A percentile compares a stretch with the other conserved stretches of the same genome.
These are phyloP conservation scores for Apodemus agrarius DNA, from an alignment of 2,797 vertebrate species.

Conservation along the genomic window DNA sequence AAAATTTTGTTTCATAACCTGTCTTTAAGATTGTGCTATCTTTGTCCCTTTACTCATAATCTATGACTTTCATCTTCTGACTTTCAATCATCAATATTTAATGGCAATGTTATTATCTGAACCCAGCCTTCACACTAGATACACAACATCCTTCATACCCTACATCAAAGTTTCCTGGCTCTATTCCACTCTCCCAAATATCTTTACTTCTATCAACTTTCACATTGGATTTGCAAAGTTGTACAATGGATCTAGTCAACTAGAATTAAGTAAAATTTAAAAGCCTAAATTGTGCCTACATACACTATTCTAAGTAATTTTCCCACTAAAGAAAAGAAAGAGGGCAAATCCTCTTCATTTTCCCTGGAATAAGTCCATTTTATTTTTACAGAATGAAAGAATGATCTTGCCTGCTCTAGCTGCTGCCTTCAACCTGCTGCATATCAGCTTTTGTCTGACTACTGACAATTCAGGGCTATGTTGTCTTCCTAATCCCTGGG, in stretches of 20 bases:
- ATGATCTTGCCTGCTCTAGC: background rate
- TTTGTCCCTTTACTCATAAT: background rate
- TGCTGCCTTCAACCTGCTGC: background rate
- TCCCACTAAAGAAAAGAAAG: background rate
- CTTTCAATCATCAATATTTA: background rate
- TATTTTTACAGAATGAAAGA: background rate
- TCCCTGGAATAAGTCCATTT: background rate
- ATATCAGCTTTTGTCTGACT: background rate
- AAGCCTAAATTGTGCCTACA: slow-evolving; percentile 8
- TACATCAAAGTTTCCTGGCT: background rate
- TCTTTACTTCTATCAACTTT: background rate
- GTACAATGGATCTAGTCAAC: background rate
- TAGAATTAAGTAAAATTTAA: slow-evolving; percentile 12
- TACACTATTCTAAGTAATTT: background rate
- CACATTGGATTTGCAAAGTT: background rate
- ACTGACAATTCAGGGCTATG: background rate
- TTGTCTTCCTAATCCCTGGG: background rate
- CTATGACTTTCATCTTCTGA: background rate
- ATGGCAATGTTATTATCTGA: background rate
- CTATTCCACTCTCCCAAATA: background rate
- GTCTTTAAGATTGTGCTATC: background rate
- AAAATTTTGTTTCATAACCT: background rate
- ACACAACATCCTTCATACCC: background rate
- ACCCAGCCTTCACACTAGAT: background rate
- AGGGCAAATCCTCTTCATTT: background rate